Base-by-base conservation (phyloP, 2,113 vertebrate species). In the Toxotes chatareus region DNA sequence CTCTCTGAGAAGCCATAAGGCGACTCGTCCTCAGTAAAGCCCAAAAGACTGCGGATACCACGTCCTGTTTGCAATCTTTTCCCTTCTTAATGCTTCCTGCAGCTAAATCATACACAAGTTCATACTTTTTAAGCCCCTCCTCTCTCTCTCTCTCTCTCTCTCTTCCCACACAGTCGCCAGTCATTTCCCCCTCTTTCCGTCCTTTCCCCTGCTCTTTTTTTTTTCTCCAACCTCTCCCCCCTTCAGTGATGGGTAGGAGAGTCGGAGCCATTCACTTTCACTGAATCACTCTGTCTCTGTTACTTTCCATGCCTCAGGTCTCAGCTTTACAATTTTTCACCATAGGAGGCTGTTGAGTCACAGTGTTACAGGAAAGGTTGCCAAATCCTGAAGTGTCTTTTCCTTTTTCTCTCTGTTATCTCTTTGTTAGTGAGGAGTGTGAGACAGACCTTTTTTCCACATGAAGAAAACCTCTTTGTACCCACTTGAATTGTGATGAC, bases 41-140 rank as follows among this genome's bases (percentile, higher is more conserved):
- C 27, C 44, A 65, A 87, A 67, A 63, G 64, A 57, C 46, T 60
- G 79, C 56, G 49, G 69, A 32, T 55, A 59, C 60, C 77, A 46
- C 88, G 89, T 93, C 88, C 88, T 89, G 94, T 91, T 80, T 85
- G 93, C 89, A 86, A 66, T 89, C 84, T 87, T 89, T 90, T 90
- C 70, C 91, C 93, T 92, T 90, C 86, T 94, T 95, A 95, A 93
- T 94, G 95, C 95, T 96, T 96, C 95, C 94, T 95, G 89, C 96
- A 94, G 94, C 94, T 88, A 87, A 93, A 94, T 95, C 94, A 95
- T 94, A 95, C 95, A 96, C 96, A 96, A 97, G 96, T 95, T 94
- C 94, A 96, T 95, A 94, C 92, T 94, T 92, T 93, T 32, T 93
- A 96, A 84, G 95, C 96, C 95, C 96, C 95, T 95, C 95, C 96